Evolutionary conservation across 2,888 invertebrate genomes (phyloP).

Genomic region (Orgyia antiqua): DNA sequence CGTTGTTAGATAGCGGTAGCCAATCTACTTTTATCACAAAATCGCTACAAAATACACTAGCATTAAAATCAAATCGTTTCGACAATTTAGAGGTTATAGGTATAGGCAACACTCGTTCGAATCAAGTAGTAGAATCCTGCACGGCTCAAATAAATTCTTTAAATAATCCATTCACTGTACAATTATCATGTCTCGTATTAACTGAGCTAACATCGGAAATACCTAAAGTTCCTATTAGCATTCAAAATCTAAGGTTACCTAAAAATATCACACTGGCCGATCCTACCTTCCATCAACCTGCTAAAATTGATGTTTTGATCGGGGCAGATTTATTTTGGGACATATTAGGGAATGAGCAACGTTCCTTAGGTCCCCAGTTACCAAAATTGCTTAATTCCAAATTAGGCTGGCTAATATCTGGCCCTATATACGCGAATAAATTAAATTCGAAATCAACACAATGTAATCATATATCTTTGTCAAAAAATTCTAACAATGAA

Average conservation of each 20-base stretch:
- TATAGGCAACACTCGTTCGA: slow-evolving; percentile 6
- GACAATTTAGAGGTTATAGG: slow-evolving; percentile 12
- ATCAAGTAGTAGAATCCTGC: slow-evolving; percentile 6
- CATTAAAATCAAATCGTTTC: background rate
- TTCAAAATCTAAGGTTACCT: slow-evolving; percentile 2
- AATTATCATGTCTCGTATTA: slow-evolving; percentile 14
- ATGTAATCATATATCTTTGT: background rate
- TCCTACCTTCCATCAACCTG: slow-evolving; percentile 5
- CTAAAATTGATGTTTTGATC: background rate
- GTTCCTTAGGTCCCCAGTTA: background rate
- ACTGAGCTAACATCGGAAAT: slow-evolving; percentile 9
- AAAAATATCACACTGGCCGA: slow-evolving; percentile 7
- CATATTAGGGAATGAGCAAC: background rate
- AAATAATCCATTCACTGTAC: background rate
- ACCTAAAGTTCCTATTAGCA: too few species aligned
- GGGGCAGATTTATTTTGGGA: background rate
- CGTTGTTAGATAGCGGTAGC: too few species aligned
- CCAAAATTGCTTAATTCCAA: background rate
- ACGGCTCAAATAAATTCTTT: background rate
- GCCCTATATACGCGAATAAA: too few species aligned
- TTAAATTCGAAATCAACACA: background rate
- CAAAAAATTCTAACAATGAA: too few species aligned
- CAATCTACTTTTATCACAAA: slow-evolving; percentile 4
- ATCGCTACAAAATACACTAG: slow-evolving; percentile 3
- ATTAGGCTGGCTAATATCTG: slow-evolving; percentile 2